Evolutionary conservation across 1,140 invertebrate species (phyloP).

Genomic region (Papilio machaon): DNA sequence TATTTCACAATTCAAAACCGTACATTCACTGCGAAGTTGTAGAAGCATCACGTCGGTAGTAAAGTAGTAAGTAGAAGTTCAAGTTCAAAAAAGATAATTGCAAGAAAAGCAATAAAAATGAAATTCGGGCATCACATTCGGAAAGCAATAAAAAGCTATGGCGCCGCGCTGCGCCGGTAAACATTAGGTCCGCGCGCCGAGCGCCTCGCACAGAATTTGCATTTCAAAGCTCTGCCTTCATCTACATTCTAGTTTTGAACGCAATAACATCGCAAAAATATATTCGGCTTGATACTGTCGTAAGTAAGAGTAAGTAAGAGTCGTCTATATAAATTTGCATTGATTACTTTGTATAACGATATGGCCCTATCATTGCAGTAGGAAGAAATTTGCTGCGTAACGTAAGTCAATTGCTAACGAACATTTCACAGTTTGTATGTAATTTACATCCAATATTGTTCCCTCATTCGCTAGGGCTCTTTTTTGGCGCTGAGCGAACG

Average conservation of each 20-base stretch:
- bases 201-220: background rate
- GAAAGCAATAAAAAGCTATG: conserved; percentile 15
- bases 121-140: background rate
- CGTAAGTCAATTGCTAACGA: too few species aligned
- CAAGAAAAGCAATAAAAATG: background rate
- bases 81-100: background rate
- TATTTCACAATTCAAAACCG: background rate
- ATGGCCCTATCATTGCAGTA: too few species aligned
- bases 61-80: background rate
- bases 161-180: background rate
- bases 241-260: conserved; percentile 21
- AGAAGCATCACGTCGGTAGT: background rate
- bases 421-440: too few species aligned
- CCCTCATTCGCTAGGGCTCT: too few species aligned
- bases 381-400: too few species aligned
- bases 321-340: background rate
- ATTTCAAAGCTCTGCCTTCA: conserved; percentile 21
- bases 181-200: background rate
- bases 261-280: conserved; percentile 14
- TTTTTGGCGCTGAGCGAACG: too few species aligned
- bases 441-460: too few species aligned
- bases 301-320: background rate
- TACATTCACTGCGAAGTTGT: background rate
- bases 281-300: background rate
- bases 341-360: too few species aligned